Evolutionary conservation across 2,113 vertebrate species (phyloP).

Genomic region (Lasiurus cinereus): DNA sequence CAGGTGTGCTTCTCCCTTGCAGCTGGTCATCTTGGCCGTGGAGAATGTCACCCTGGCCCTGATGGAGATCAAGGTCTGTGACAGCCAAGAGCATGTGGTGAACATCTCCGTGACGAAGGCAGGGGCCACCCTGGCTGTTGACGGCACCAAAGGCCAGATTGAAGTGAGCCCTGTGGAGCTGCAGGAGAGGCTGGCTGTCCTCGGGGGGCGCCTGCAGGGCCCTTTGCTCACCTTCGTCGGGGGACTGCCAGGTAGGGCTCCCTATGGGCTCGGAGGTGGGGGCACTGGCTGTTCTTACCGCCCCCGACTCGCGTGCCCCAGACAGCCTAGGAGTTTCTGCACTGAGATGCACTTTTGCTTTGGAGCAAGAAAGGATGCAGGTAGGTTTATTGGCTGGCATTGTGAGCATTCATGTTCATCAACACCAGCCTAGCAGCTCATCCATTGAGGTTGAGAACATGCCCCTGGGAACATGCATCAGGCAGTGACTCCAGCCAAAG

Average conservation of each 20-base stretch:
- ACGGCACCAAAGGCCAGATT: conserved; percentile 87
- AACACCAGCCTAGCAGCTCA: rapidly evolving
- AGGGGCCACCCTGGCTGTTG: conserved; percentile 89
- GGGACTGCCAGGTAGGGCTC: conserved; percentile 93
- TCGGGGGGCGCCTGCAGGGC: conserved; percentile 83
- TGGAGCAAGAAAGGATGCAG: background rate
- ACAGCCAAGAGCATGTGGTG: conserved; percentile 91
- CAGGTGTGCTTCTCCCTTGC: conserved; percentile 48
- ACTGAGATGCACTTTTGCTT: background rate
- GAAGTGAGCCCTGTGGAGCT: conserved; percentile 84
- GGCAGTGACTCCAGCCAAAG: background rate
- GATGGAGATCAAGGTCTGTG: conserved; percentile 90
- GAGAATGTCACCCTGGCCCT: conserved; percentile 90
- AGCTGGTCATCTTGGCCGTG: conserved; percentile 93
- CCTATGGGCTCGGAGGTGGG: rapidly evolving
- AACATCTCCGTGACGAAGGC: conserved; percentile 88
- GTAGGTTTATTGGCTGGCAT: background rate
- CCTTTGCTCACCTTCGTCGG: conserved; percentile 92
- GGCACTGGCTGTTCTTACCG: background rate
- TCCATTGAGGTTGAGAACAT: background rate
- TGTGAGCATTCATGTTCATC: rapidly evolving
- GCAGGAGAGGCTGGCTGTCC: conserved; percentile 81
- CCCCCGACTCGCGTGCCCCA: background rate
- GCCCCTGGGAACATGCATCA: rapidly evolving
- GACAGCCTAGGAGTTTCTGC: background rate